Evolutionary conservation across 1,140 invertebrate genomes (phyloP), one percentile per base, ranked within the genome.

Genomic region (Carposina sasakii): DNA sequence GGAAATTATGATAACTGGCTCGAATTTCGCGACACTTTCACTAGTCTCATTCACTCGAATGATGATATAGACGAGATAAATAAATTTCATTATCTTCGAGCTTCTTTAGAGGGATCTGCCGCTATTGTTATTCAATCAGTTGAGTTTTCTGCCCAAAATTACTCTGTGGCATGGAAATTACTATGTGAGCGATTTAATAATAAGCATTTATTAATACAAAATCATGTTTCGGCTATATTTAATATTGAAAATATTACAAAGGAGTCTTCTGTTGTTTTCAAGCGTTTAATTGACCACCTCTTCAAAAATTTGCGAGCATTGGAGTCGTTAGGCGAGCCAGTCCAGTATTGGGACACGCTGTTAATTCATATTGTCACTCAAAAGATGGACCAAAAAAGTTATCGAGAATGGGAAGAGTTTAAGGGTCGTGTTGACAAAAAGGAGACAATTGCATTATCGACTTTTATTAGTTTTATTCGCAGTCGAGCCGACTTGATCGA

Each of bases 401-500:
- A 21, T 20, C 36, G 36, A n/a, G 19, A 39, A 13, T 39, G 36
- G 36, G 20, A 39, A 21, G 36, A 39, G 15, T 39, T 12, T 10
- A 39, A 39, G 22, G 13, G 20, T n/a, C 33, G 16, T 3, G 15
- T 21, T 12, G 36, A 39, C 10, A 21, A 39, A 39, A 20, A 39
- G 8, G 10, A 21, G 12, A 6, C 5, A 10, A 2, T 39, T 3
- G 2, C 17, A 12, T 39, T 12, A 12, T 12, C 24, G 1, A 24
- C 5, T 16, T 42, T 42, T 12, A 22, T 42, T 16, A n/a, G 4
- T 16, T 42, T 42, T 16, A 16, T 42, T 8, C 40, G 40, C 4
- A 42, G 28, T 16, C 40, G 24, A 19, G 22, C 40, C 10, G 40
- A 42, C 28, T 42, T 42, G 13, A 2, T 42, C 3, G 40, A 42